phyloP scores from a whole-genome alignment of 1,140 invertebrate species.

The Papilio machaon region DNA sequence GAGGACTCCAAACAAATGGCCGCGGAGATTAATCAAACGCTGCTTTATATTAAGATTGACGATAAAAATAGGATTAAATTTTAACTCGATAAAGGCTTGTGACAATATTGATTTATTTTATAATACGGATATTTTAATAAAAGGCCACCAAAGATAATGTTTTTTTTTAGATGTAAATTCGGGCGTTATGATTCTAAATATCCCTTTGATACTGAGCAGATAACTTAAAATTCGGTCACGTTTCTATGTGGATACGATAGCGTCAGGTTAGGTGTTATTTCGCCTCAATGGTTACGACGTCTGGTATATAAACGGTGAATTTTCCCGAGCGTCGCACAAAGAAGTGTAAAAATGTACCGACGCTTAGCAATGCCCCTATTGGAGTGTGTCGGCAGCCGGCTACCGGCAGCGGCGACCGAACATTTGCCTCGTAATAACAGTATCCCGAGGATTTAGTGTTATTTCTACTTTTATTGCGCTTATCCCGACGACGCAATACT shows the following conservation, averaged over 20 bases:
- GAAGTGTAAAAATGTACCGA: conserved; percentile 13
- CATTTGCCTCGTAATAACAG: not conserved
- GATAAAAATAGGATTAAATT: not conserved
- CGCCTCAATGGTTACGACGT: not conserved
- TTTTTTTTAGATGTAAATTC: not conserved
- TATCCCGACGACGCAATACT: not conserved
- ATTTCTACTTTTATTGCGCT: not conserved
- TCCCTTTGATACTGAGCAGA: not conserved
- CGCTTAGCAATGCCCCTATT: not conserved
- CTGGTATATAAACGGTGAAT: conserved; percentile 20
- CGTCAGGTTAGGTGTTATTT: conserved; percentile 18
- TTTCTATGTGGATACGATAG: not conserved
- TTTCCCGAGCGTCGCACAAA: not conserved
- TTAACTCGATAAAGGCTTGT: conserved; percentile 6
- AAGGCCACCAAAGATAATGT: not conserved
- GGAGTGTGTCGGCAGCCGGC: not conserved
- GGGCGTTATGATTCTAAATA: not conserved
- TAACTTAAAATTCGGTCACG: conserved; percentile 1
- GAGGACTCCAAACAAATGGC: not conserved
- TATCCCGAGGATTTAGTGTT: not conserved
- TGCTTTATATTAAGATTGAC: conserved; percentile 11
- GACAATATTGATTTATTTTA: not conserved
- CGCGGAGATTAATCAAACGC: conserved; percentile 8
- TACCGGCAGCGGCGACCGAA: not conserved
- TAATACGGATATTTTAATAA: not conserved